Conservation (phyloP, 2,888 invertebrate genomes). For the Idaea aversata region DNA sequence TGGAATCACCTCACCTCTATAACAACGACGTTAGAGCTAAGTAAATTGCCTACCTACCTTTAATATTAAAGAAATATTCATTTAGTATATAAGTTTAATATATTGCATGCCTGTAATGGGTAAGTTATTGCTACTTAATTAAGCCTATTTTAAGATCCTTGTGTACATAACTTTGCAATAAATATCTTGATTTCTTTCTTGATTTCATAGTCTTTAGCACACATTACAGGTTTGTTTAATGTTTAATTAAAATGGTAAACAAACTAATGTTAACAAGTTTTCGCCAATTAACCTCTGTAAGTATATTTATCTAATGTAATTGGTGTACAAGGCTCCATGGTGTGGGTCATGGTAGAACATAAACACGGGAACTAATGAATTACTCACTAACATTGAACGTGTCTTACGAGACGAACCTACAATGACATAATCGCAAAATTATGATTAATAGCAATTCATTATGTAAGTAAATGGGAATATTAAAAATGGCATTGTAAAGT, state of each 20-base stretch:
- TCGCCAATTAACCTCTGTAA: constrained; percentile 35
- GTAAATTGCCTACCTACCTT: no score
- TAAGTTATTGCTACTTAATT: no score
- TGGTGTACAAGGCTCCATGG: constrained; percentile 45
- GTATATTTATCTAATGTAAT: constrained; percentile 43
- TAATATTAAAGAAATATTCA: no score
- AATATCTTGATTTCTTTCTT: no score
- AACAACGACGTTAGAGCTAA: no score
- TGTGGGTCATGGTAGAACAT: constrained; percentile 61
- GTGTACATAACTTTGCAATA: no score
- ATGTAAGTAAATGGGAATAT: constrained; percentile 19
- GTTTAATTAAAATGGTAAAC: neutral
- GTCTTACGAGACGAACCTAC: constrained; percentile 33
- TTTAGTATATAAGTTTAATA: no score
- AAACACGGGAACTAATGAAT: constrained; percentile 55
- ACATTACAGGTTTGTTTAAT: neutral
- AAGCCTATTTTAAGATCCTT: no score
- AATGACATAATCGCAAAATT: constrained; percentile 47
- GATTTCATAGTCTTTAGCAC: neutral
- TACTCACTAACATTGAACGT: constrained; percentile 37
- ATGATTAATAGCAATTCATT: constrained; percentile 41
- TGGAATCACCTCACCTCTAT: no score
- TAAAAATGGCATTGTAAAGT: constrained; percentile 14
- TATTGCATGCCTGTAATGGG: no score
- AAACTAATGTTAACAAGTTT: constrained; percentile 30